phyloP scores from a whole-genome alignment of 2,113 vertebrate genomes.

The Saccopteryx leptura region DNA sequence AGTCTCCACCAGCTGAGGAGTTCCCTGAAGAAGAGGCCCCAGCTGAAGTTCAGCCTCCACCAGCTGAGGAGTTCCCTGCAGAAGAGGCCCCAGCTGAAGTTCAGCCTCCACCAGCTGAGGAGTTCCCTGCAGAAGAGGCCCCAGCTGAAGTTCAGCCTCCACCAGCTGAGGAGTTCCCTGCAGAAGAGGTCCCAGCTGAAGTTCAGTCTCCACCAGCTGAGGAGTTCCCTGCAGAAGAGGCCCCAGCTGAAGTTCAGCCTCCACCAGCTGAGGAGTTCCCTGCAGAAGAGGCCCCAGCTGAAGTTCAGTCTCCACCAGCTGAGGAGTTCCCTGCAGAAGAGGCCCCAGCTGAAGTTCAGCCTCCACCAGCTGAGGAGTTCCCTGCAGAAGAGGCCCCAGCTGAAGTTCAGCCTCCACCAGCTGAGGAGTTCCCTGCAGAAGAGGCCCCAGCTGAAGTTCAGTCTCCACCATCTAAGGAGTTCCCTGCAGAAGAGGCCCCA shows the following conservation, averaged over 20 bases:
- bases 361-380: rapidly evolving
- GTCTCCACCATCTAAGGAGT: rapidly evolving
- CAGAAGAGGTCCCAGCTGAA: neutral
- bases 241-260: neutral
- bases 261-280: neutral
- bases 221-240: neutral
- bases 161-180: rapidly evolving
- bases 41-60: neutral
- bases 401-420: rapidly evolving
- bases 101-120: neutral
- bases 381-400: rapidly evolving
- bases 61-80: neutral
- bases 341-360: rapidly evolving
- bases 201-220: neutral
- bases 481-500: rapidly evolving
- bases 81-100: neutral
- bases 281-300: neutral
- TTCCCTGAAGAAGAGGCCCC: no score
- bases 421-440: rapidly evolving
- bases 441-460: neutral
- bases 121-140: neutral
- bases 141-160: neutral
- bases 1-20: no score
- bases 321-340: neutral
- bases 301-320: rapidly evolving